phyloP scores from a whole-genome alignment of 2,797 vertebrate genomes.

The Trichosurus vulpecula region DNA sequence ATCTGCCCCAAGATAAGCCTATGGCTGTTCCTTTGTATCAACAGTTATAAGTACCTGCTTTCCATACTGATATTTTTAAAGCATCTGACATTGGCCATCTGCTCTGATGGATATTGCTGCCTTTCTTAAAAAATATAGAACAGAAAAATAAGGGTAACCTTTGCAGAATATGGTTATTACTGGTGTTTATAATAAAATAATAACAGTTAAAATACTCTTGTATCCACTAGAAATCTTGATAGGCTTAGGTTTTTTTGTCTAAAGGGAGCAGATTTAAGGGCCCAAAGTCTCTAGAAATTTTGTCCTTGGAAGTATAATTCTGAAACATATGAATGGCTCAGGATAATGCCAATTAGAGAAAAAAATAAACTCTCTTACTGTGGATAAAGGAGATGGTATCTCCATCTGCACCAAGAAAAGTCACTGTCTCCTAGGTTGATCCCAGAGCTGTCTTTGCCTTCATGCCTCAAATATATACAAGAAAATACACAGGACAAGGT shows the following conservation, averaged over 20 bases:
- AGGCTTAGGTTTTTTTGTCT: background rate
- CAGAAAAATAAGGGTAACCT: constrained; percentile 9
- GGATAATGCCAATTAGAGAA: background rate
- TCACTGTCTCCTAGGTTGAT: background rate
- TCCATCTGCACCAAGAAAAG: background rate
- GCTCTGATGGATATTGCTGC: background rate
- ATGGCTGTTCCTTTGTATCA: background rate
- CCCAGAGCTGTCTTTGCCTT: background rate
- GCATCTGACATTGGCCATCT: background rate
- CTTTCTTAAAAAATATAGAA: constrained; percentile 22
- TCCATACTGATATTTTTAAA: constrained; percentile 8
- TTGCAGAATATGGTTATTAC: background rate
- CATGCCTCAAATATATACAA: background rate
- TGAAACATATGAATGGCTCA: background rate
- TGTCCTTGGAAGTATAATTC: background rate
- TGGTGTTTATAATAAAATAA: background rate
- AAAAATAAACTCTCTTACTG: background rate
- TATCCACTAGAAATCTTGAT: background rate
- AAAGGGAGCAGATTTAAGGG: background rate
- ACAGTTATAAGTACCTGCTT: background rate
- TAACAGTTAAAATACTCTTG: constrained; percentile 1
- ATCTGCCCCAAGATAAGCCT: background rate
- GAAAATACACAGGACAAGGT: background rate
- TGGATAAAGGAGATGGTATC: background rate
- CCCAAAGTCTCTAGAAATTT: background rate